Evolutionary conservation across 2,888 invertebrate genomes (phyloP).

Genomic region (Mythimna loreyi): DNA sequence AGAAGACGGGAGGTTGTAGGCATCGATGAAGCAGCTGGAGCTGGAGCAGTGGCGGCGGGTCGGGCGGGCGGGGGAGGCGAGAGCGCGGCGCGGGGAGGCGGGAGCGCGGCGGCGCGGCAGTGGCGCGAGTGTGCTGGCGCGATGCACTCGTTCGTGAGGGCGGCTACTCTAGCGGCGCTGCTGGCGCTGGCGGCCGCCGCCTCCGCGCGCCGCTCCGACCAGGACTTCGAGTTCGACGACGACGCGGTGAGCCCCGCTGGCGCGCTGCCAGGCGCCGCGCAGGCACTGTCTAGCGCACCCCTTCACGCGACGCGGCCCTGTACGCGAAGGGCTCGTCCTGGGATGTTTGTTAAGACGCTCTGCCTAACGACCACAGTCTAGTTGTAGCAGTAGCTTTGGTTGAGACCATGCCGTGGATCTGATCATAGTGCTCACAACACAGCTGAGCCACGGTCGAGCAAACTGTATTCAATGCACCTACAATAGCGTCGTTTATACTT

Average conservation of each 20-base stretch:
- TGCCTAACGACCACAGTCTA: neutral
- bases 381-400: neutral
- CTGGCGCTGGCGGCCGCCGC: conserved; percentile 70
- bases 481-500: conserved; percentile 35
- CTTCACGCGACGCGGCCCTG: neutral
- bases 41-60: conserved; percentile 34
- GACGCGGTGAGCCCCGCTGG: conserved; percentile 74
- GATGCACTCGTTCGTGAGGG: conserved; percentile 66
- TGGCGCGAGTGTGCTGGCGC: conserved; percentile 56
- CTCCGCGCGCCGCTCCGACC: conserved; percentile 74
- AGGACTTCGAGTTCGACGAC: conserved; percentile 88
- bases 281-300: conserved; percentile 10
- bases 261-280: conserved; percentile 5
- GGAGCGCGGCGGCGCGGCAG: conserved; percentile 58
- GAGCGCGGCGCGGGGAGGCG: conserved; percentile 31
- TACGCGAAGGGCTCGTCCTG: conserved; percentile 5
- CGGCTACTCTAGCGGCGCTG: conserved; percentile 68
- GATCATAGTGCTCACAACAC: neutral
- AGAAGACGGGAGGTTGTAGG: conserved; percentile 40
- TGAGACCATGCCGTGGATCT: conserved; percentile 1
- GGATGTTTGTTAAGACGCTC: conserved; percentile 18
- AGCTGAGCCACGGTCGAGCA: conserved; percentile 8
- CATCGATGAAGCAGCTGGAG: neutral
- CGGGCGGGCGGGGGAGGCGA: conserved; percentile 21
- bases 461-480: conserved; percentile 30